These are phyloP conservation scores for Apodemia zela DNA, from an alignment of 2,888 invertebrate genomes.

Conservation along the genomic window DNA sequence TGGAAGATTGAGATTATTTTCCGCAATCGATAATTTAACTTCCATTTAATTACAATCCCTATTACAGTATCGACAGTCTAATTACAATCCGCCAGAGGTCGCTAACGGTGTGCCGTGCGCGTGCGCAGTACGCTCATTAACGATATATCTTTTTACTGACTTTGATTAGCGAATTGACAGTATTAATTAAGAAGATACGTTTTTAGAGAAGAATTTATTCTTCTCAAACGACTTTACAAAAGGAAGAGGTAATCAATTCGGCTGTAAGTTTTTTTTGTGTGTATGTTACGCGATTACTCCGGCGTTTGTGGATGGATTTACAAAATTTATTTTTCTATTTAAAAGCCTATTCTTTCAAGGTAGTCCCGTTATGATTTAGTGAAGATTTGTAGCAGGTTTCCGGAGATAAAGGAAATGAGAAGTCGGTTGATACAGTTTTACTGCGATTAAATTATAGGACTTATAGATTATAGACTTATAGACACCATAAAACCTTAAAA, in stretches of 20 bases:
- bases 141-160: slow-evolving; percentile 73
- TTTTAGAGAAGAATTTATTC: slow-evolving; percentile 27
- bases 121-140: slow-evolving; percentile 38
- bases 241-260: too few relatives aligned
- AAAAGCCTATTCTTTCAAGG: too few relatives aligned
- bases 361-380: too few relatives aligned
- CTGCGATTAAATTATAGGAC: too few relatives aligned
- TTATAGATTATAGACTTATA: neutral
- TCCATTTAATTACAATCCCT: slow-evolving; percentile 7
- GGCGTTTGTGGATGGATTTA: too few relatives aligned
- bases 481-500: neutral
- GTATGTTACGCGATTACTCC: too few relatives aligned
- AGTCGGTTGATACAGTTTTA: too few relatives aligned
- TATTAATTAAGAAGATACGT: slow-evolving; percentile 62
- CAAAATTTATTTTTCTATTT: too few relatives aligned
- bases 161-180: slow-evolving; percentile 72
- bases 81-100: slow-evolving; percentile 52
- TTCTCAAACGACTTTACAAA: too few relatives aligned
- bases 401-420: too few relatives aligned
- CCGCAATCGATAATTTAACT: slow-evolving; percentile 3
- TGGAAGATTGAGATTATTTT: neutral
- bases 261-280: too few relatives aligned
- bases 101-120: slow-evolving; percentile 43
- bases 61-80: slow-evolving; percentile 23
- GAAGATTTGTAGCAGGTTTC: too few relatives aligned